phyloP scores from a whole-genome alignment of 2,888 invertebrate species.

The Epicampocera succincta region DNA sequence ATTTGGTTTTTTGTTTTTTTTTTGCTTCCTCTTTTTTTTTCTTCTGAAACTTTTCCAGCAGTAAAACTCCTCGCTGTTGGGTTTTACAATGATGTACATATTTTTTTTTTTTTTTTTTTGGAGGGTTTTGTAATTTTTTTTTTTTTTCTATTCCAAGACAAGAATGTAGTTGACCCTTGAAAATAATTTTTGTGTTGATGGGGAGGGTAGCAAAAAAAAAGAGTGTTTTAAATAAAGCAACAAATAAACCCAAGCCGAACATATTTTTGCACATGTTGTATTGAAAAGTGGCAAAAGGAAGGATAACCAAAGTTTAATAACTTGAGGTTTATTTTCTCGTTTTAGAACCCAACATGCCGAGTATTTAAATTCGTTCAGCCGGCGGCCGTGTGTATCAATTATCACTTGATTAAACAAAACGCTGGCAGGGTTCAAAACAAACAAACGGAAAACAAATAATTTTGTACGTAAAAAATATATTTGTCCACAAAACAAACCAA shows the following conservation, averaged over 20 bases:
- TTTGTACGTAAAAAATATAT: neutral
- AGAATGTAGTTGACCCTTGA: conserved; percentile 57
- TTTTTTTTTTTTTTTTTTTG: conserved; percentile 14
- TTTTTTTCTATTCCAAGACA: conserved; percentile 17
- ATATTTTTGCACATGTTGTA: neutral
- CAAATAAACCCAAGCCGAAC: conserved; percentile 40
- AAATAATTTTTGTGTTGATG: conserved; percentile 1
- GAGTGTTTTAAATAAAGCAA: conserved; percentile 42
- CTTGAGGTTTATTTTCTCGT: neutral
- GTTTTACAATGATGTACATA: conserved; percentile 39
- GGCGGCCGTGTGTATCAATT: conserved; percentile 64
- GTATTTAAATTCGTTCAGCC: conserved; percentile 18
- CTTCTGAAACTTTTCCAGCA: neutral
- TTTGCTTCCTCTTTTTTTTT: neutral
- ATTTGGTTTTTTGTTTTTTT: conserved; percentile 34
- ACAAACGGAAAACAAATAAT: conserved; percentile 8
- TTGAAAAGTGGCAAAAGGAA: conserved; percentile 48
- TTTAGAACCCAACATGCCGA: neutral
- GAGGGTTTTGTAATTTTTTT: neutral
- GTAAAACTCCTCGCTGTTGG: conserved; percentile 3
- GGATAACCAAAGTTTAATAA: conserved; percentile 27
- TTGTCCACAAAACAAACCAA: no score
- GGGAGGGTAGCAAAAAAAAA: neutral
- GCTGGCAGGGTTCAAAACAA: conserved; percentile 38
- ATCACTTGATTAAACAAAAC: conserved; percentile 70